phyloP scores from a whole-genome alignment of 1,140 invertebrate species.

The Pseudachorutes palmiensis region DNA sequence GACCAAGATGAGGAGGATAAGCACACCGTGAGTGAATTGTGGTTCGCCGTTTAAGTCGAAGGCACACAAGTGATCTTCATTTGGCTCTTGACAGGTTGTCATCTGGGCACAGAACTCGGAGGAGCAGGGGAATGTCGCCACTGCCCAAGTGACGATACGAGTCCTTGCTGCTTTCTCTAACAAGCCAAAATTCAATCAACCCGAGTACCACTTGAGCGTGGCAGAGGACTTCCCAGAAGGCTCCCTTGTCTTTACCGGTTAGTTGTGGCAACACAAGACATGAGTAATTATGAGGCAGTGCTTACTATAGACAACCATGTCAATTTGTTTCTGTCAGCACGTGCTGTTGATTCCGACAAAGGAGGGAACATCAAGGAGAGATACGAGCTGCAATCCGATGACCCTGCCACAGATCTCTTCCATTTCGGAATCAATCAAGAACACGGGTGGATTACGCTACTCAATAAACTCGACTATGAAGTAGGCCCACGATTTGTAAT shows the following conservation, averaged over 20 bases:
- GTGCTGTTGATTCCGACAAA: slow-evolving; percentile 35
- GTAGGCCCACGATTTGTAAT: too few relatives aligned
- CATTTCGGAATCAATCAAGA: slow-evolving; percentile 38
- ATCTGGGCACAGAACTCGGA: slow-evolving; percentile 39
- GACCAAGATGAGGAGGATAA: slow-evolving; percentile 38
- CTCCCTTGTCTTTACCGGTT: slow-evolving; percentile 37
- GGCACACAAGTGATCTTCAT: too few relatives aligned
- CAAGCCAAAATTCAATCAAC: slow-evolving; percentile 29
- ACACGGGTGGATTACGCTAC: slow-evolving; percentile 37
- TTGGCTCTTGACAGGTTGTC: slow-evolving; percentile 36
- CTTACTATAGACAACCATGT: not conserved
- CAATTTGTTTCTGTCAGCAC: slow-evolving; percentile 27
- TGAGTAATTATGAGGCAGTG: not conserved
- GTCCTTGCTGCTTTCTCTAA: slow-evolving; percentile 41
- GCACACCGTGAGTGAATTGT: slow-evolving; percentile 30
- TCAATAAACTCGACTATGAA: slow-evolving; percentile 37
- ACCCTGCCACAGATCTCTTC: slow-evolving; percentile 14
- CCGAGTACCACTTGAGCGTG: slow-evolving; percentile 34
- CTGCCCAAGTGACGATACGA: slow-evolving; percentile 43
- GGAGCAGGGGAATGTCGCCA: slow-evolving; percentile 45
- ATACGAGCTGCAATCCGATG: slow-evolving; percentile 26
- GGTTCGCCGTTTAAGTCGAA: not conserved
- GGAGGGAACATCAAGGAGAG: slow-evolving; percentile 34
- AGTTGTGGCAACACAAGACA: not conserved
- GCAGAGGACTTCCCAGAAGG: slow-evolving; percentile 38